phyloP scores from a whole-genome alignment of 2,797 vertebrate species.

The Tamandua tetradactyla region DNA sequence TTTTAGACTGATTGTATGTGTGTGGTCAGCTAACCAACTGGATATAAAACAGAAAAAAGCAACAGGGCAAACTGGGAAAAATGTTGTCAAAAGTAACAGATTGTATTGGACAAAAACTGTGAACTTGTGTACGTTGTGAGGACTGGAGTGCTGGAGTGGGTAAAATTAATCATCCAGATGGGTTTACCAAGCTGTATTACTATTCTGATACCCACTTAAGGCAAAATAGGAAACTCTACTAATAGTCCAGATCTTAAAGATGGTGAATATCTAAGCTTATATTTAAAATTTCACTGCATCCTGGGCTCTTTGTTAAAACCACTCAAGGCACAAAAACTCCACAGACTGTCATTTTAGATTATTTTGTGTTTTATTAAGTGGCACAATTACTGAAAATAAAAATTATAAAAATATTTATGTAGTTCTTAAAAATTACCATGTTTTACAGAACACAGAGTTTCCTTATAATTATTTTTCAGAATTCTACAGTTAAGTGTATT shows the following conservation, averaged over 20 bases:
- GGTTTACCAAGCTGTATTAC: neutral
- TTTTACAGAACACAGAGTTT: neutral
- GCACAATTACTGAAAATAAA: slow-evolving; percentile 33
- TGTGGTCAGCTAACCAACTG: neutral
- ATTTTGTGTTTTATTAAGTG: slow-evolving; percentile 39
- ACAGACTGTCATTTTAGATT: neutral
- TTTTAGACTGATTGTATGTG: slow-evolving; percentile 1
- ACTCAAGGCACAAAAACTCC: neutral
- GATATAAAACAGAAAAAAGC: slow-evolving; percentile 6
- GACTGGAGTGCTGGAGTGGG: neutral
- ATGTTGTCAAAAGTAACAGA: slow-evolving; percentile 22
- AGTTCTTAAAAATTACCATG: slow-evolving; percentile 44
- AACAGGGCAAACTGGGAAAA: neutral
- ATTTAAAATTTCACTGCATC: neutral
- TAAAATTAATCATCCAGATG: neutral
- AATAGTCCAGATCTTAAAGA: neutral
- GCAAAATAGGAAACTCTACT: neutral
- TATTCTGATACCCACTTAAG: neutral
- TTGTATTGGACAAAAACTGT: neutral
- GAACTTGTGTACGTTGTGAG: neutral
- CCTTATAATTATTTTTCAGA: slow-evolving; percentile 54
- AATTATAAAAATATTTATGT: neutral
- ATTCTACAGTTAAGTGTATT: slow-evolving; percentile 43
- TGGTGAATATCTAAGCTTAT: neutral
- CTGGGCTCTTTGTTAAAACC: neutral